A percentile compares a stretch with the other conserved stretches of the same genome.
phyloP scores from a whole-genome alignment of 2,888 invertebrate genomes.

The Amorpha juglandis region DNA sequence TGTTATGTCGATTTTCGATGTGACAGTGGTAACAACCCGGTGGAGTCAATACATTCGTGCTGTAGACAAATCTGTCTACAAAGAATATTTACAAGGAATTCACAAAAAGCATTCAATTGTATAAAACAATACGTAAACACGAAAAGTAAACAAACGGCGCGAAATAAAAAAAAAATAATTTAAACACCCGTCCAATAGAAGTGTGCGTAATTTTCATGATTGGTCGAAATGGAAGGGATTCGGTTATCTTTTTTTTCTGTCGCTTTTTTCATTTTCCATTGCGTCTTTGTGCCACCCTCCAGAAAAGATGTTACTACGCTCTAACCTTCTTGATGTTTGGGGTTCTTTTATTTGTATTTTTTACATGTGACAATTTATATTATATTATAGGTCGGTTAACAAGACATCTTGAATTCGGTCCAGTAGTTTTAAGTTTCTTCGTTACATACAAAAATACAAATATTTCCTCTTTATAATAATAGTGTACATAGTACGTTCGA shows the following conservation, averaged over 20 bases:
- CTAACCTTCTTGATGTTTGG: constrained; percentile 58
- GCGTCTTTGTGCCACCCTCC: constrained; percentile 76
- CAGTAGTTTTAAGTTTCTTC: too few relatives aligned
- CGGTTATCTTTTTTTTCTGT: constrained; percentile 72
- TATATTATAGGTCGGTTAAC: too few relatives aligned
- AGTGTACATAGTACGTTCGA: too few relatives aligned
- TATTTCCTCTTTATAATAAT: too few relatives aligned
- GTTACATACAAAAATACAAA: too few relatives aligned
- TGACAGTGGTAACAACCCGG: too few relatives aligned
- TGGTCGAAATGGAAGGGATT: constrained; percentile 66
- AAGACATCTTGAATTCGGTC: too few relatives aligned
- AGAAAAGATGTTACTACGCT: constrained; percentile 66
- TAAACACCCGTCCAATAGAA: constrained; percentile 18
- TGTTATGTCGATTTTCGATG: too few relatives aligned
- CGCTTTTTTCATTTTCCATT: constrained; percentile 71
- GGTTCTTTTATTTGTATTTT: not conserved
- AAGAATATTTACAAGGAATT: not conserved
- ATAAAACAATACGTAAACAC: not conserved
- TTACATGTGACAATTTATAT: not conserved
- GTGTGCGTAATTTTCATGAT: constrained; percentile 74
- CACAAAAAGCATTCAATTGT: not conserved
- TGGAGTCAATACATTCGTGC: too few relatives aligned
- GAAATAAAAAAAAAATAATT: not conserved
- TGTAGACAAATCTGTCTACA: too few relatives aligned
- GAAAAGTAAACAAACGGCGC: not conserved